These are phyloP conservation scores for Coenobita brevimanus DNA, from an alignment of 1,140 invertebrate genomes.

Conservation along the genomic window DNA sequence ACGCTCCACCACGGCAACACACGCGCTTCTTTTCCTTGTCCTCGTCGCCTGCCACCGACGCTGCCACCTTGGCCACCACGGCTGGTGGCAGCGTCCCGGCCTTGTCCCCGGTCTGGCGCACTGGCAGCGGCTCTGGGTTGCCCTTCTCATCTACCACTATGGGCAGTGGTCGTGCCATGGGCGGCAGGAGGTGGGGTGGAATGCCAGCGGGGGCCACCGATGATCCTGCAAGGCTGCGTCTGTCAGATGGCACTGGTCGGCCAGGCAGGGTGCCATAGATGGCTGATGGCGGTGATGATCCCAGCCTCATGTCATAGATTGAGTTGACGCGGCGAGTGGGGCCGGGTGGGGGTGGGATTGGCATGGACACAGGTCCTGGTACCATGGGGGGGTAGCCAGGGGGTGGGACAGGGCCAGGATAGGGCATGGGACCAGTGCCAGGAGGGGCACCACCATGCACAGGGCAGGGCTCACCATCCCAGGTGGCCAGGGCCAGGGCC, in stretches of 20 bases:
- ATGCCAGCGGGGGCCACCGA: constrained; percentile 61
- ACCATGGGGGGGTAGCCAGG: constrained; percentile 80
- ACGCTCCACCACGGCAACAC: constrained; percentile 71
- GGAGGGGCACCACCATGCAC: constrained; percentile 79
- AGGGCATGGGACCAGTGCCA: constrained; percentile 82
- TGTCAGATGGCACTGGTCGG: constrained; percentile 33
- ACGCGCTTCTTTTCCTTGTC: constrained; percentile 47
- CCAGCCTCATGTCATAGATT: constrained; percentile 68
- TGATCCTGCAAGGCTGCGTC: constrained; percentile 58
- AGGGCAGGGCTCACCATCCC: constrained; percentile 71
- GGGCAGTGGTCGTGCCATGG: constrained; percentile 67
- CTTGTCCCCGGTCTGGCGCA: constrained; percentile 63
- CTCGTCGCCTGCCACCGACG: constrained; percentile 18
- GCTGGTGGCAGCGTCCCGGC: constrained; percentile 43
- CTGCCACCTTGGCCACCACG: constrained; percentile 35
- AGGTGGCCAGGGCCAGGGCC: constrained; percentile 66
- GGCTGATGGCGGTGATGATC: constrained; percentile 44
- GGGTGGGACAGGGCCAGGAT: constrained; percentile 87
- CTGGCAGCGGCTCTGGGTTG: constrained; percentile 67
- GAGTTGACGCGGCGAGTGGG: constrained; percentile 51
- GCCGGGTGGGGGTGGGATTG: constrained; percentile 76
- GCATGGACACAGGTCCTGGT: constrained; percentile 73
- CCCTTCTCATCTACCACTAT: constrained; percentile 70
- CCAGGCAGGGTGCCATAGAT: constrained; percentile 65
- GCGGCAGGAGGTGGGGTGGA: constrained; percentile 65